phyloP scores from a whole-genome alignment of 2,113 vertebrate genomes.

The Philantomba maxwellii region DNA sequence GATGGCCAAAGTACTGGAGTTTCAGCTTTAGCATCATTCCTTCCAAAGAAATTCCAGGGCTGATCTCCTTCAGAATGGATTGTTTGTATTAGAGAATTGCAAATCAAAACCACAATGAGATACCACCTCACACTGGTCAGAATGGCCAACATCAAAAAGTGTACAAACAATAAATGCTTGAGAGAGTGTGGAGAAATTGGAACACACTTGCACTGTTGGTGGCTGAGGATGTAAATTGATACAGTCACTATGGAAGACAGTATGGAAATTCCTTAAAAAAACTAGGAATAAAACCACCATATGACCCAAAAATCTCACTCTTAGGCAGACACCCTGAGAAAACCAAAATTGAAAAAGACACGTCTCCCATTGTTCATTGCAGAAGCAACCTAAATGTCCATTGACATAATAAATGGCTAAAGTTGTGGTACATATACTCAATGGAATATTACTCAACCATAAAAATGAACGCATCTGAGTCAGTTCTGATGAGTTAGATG shows the following conservation, averaged over 20 bases:
- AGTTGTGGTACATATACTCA: neutral
- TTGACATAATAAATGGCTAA: neutral
- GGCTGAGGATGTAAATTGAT: neutral
- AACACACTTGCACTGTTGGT: neutral
- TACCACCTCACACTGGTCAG: neutral
- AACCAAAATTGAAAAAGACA: neutral
- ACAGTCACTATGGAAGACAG: neutral
- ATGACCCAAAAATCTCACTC: neutral
- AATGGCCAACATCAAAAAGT: neutral
- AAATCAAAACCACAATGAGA: neutral
- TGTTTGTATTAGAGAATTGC: neutral
- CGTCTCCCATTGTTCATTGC: neutral
- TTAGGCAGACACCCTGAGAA: neutral
- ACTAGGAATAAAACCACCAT: neutral
- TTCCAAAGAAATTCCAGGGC: no score
- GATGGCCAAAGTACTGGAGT: no score
- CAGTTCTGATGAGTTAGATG: neutral
- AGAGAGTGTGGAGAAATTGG: neutral
- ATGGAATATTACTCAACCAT: neutral
- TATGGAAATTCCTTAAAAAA: neutral
- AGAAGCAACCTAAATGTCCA: neutral
- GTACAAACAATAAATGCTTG: neutral
- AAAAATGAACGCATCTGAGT: neutral
- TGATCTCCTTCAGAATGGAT: no score
- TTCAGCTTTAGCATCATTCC: no score